Evolutionary conservation across 1,140 invertebrate species (phyloP).

Genomic region (Neodiprion lecontei): DNA sequence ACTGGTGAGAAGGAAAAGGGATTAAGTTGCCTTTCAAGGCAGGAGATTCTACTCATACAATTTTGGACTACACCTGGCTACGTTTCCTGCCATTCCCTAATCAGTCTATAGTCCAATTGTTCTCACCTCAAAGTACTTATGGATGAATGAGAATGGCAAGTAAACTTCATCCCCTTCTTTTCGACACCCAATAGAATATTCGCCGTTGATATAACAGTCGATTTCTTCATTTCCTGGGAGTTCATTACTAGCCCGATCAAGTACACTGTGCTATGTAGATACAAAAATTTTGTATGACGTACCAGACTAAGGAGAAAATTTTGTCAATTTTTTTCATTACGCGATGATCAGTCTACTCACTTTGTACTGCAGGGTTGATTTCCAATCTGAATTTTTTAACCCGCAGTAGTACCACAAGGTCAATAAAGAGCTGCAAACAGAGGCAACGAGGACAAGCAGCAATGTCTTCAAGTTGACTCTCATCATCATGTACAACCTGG

Average conservation of each 20-base stretch:
- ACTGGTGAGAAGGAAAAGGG: neutral
- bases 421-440: slow-evolving; percentile 54
- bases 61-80: neutral
- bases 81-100: slow-evolving; percentile 7
- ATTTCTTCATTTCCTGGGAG: slow-evolving; percentile 74
- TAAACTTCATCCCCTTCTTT: slow-evolving; percentile 89
- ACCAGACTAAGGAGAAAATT: too few species aligned
- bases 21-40: slow-evolving; percentile 7
- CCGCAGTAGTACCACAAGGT: slow-evolving; percentile 59
- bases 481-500: slow-evolving; percentile 57
- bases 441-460: slow-evolving; percentile 51
- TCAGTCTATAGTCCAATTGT: neutral
- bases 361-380: slow-evolving; percentile 22
- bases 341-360: slow-evolving; percentile 15
- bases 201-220: slow-evolving; percentile 90
- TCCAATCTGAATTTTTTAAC: slow-evolving; percentile 38
- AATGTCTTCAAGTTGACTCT: slow-evolving; percentile 59
- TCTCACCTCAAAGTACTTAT: slow-evolving; percentile 92
- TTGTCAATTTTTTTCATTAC: too few species aligned
- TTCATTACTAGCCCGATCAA: slow-evolving; percentile 34
- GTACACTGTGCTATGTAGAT: neutral
- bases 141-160: slow-evolving; percentile 90
- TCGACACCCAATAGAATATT: slow-evolving; percentile 83
- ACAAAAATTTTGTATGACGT: neutral
- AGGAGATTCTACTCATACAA: neutral